Conservation (phyloP, 2,797 vertebrate genomes). For the Carapus acus region DNA sequence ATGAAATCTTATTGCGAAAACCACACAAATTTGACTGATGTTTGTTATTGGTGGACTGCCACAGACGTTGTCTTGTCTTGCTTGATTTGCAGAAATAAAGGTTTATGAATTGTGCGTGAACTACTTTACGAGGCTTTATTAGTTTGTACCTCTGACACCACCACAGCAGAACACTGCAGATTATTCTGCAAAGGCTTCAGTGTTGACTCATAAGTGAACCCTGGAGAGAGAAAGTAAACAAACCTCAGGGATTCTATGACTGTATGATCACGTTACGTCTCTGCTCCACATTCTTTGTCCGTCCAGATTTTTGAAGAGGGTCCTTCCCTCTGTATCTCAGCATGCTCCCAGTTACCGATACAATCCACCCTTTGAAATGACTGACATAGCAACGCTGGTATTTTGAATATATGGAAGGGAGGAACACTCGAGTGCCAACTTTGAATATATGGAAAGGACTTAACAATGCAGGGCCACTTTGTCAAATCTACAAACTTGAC, state of each 20-base stretch:
- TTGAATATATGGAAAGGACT: slow-evolving; percentile 58
- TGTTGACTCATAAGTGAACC: too few relatives aligned
- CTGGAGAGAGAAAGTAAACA: too few relatives aligned
- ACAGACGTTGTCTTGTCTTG: background rate
- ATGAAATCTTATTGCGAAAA: background rate
- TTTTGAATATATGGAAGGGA: slow-evolving; percentile 41
- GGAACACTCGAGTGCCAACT: too few relatives aligned
- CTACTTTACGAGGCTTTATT: slow-evolving; percentile 9
- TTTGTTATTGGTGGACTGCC: too few relatives aligned
- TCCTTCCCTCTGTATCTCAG: slow-evolving; percentile 16
- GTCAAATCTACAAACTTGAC: slow-evolving; percentile 11
- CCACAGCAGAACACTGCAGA: background rate
- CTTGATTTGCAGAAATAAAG: slow-evolving; percentile 31
- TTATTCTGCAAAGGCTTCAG: too few relatives aligned
- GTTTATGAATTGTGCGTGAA: background rate
- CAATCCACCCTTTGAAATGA: slow-evolving; percentile 36
- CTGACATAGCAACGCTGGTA: background rate
- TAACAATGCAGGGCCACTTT: slow-evolving; percentile 40
- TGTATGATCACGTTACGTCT: too few relatives aligned
- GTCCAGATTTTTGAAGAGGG: too few relatives aligned
- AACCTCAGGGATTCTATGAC: too few relatives aligned
- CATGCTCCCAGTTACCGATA: slow-evolving; percentile 36
- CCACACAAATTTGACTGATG: background rate
- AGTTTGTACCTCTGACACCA: too few relatives aligned
- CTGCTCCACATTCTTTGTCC: too few relatives aligned